These are phyloP conservation scores for Galago senegalensis DNA, from an alignment of 2,797 vertebrate species.

Conservation along the genomic window DNA sequence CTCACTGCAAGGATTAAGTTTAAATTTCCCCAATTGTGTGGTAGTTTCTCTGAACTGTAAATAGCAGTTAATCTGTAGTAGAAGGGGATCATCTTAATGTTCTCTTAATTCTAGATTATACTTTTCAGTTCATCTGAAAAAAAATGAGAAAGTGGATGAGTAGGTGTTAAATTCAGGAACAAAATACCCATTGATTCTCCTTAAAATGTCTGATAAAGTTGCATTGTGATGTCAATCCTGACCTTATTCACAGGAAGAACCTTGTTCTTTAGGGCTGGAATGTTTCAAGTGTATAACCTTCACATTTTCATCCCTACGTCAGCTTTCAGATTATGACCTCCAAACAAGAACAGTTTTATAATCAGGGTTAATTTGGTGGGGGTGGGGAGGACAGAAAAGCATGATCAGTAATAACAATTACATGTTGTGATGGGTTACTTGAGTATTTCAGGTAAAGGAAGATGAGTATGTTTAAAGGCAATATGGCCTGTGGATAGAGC, in stretches of 20 bases:
- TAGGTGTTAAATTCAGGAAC: slow-evolving; percentile 26
- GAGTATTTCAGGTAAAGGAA: slow-evolving; percentile 41
- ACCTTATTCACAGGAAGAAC: slow-evolving; percentile 81
- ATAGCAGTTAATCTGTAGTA: not conserved
- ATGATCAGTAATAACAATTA: not conserved
- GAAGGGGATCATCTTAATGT: slow-evolving; percentile 33
- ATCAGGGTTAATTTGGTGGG: not conserved
- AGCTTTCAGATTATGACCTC: slow-evolving; percentile 42
- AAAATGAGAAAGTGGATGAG: not conserved
- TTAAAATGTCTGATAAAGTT: slow-evolving; percentile 59
- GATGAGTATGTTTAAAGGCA: not conserved
- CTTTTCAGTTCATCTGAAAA: slow-evolving; percentile 32
- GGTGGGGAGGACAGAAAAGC: not conserved
- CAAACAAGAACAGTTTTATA: slow-evolving; percentile 49
- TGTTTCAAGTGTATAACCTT: slow-evolving; percentile 74
- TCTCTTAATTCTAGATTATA: slow-evolving; percentile 34
- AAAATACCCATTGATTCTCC: slow-evolving; percentile 31
- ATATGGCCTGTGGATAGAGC: not conserved
- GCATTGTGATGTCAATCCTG: slow-evolving; percentile 27
- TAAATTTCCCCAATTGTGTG: slow-evolving; percentile 10
- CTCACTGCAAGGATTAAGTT: slow-evolving; percentile 8
- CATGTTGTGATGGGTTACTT: not conserved
- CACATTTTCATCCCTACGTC: slow-evolving; percentile 70
- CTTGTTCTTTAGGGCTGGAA: slow-evolving; percentile 71
- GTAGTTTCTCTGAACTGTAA: slow-evolving; percentile 18